Base-by-base conservation (phyloP, 2,113 vertebrate genomes). In the Muntiacus reevesi region DNA sequence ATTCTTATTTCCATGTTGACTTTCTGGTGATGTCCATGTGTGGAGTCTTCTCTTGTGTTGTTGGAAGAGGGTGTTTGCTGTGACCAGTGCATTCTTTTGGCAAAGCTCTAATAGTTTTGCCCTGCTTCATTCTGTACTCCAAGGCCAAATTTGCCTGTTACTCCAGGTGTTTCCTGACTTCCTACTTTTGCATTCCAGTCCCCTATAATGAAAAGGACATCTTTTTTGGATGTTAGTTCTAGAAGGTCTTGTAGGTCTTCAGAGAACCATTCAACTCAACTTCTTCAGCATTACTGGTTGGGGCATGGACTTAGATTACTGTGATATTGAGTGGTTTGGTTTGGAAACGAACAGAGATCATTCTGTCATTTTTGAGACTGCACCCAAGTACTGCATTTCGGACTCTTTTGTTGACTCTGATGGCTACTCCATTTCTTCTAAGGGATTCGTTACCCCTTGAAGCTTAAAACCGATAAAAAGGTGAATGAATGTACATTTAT, bases 1-100 rank as follows among this genome's bases (percentile, higher is more conserved):
- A 36, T 0, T 71, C 17, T 71, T n/a, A 36, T 36, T 71, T 36
- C 0, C 1, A 10, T 71, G n/a, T 71, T 71, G n/a, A 17, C n/a
- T 1, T 3, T 71, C 5, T 67, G 2, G 64, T 71, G n/a, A 71
- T 71, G 64, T 71, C 64, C 64, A 36, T 21, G n/a, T 71, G 64
- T 71, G 11, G n/a, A 71, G n/a, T 71, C 17, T 71, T 36, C 64
- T 71, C 64, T 71, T 71, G n/a, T 36, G 64, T 36, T 36, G n/a
- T 67, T 67, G 64, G 17, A 36, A 67, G 9, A 21, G 64, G 2
- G 2, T 67, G 17, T 71, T 71, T 71, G 64, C 9, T 71, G 21
- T 71, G n/a, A 71, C 9, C 64, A 71, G n/a, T 36, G 64, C 4
- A 0, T 71, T 71, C 5, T 21, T 19, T 71, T 71, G 9, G 64